Base-by-base conservation (phyloP, 2,113 vertebrate species). In the Girardinichthys multiradiatus region DNA sequence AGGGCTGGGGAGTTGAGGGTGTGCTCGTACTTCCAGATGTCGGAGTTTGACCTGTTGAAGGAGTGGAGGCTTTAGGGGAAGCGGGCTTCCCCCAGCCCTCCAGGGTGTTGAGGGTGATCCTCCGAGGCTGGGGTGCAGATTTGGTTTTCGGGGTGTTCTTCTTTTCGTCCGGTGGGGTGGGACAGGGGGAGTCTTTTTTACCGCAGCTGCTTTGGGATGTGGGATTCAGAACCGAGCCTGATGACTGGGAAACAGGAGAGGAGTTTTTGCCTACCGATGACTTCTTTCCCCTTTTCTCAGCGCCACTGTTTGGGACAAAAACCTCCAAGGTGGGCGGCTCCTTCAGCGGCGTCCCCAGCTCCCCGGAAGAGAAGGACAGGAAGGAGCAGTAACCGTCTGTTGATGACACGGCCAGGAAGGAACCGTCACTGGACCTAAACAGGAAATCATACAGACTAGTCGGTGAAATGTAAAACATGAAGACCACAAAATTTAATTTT, bases 361-460 rank as follows among this genome's bases (percentile, higher is more conserved):
- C 97, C 0, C 90, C 94, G 9, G 95, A 90, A 80, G 95, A 95
- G 64, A 99, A 98, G 1, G 96, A 96, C 78, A 99, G 94, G 57
- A 99, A 98, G 0, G 98, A 99, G 82, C 98, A 99, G 82, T 99
- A 99, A 2, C 98, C 98, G 0, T 99, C 98, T 1, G 97, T 99
- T 86, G 98, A 99, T 19, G 97, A 97, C 59, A 99, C 96, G 1
- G 97, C 95, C 86, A 99, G 91, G 92, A 98, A 96, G 58, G 95
- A 95, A 17, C 96, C 98, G 4, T 99, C 97, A 0, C 91, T 87
- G 77, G 97, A 99, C 98, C 98, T 99, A 37, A 54, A 72, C 42
- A 39, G 58, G 77, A 81, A 21, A 42, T 8, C 45, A 14, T 30
- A 39, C 61, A 72, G 27, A 57, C 9, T 35, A 29, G 3, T 58